Base-by-base conservation (phyloP, 1,140 invertebrate species). In the Apis florea region DNA sequence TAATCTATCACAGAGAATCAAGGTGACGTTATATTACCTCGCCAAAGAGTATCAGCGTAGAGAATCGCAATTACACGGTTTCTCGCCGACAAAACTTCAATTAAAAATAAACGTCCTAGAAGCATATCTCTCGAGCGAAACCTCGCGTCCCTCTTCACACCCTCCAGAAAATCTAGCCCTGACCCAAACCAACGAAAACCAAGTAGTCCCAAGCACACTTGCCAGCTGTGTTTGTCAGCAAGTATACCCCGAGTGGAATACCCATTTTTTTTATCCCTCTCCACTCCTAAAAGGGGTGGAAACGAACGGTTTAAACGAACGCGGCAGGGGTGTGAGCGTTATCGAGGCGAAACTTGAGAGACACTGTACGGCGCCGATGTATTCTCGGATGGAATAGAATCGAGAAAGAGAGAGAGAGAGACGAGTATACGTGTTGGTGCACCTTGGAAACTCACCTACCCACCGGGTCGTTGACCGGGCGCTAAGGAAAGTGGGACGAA, bases 401-500 rank as follows among this genome's bases (percentile, higher is more conserved):
- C 71, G 80, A 40, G 4, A 40, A 5, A 40, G 31, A 40, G 31
- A 40, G 31, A 40, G 31, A 40, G 31, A 31, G 63, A 66, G n/a
- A 56, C 47, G 67, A 63, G 61, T 68, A 78, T 24, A 70, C 77
- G 89, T 92, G 87, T 90, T 89, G 84, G 90, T 90, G 88, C 86
- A 92, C 91, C 92, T 93, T 92, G 92, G 92, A 92, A 91, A 91
- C 91, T 91, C 91, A 92, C 86, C 90, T 87, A 87, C 79, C 77
- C 58, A 72, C 15, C 53, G 85, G 92, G 92, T 94, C 92, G 91
- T 92, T 94, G 93, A 93, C 93, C 93, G 92, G 88, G 85, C 89
- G 86, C 86, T 83, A 90, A 92, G 92, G 92, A 93, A 94, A 94
- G 93, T 94, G 91, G 92, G 93, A 93, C 90, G 91, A 87, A 88